A percentile compares a stretch with the other conserved stretches of the same genome.
phyloP scores from a whole-genome alignment of 2,113 vertebrate genomes.

The Phylloscopus trochilus region DNA sequence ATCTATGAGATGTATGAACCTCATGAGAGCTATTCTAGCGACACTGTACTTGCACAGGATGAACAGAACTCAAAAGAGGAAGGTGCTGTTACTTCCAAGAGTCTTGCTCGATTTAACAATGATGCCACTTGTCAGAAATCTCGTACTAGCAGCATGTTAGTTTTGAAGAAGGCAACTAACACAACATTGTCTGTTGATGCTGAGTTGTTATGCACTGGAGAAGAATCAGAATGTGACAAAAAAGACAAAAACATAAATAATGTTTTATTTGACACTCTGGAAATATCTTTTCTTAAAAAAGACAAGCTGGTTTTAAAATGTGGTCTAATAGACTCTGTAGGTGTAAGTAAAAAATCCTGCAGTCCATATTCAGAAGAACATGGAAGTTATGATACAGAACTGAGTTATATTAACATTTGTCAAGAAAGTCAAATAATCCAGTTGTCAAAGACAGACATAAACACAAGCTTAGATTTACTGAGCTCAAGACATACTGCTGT shows the following conservation, averaged over 20 bases:
- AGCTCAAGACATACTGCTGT: background rate
- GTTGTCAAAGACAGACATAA: background rate
- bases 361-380: conserved; percentile 24
- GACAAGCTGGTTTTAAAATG: background rate
- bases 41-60: background rate
- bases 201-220: background rate
- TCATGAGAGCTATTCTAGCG: conserved; percentile 20
- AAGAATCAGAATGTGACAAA: conserved; percentile 35
- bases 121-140: background rate
- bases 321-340: conserved; percentile 9
- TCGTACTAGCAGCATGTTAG: background rate
- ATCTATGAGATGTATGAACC: conserved; percentile 32
- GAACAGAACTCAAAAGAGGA: conserved; percentile 2
- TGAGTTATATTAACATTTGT: conserved; percentile 5
- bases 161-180: conserved; percentile 14
- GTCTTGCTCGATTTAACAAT: conserved; percentile 6
- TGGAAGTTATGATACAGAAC: background rate
- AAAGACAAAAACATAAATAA: background rate
- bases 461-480: background rate
- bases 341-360: conserved; percentile 20
- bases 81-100: conserved; percentile 18
- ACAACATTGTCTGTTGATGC: background rate
- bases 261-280: conserved; percentile 45
- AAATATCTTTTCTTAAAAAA: conserved; percentile 49
- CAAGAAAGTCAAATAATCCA: background rate